phyloP scores from a whole-genome alignment of 2,797 vertebrate genomes.

The Lophotriccus pileatus region DNA sequence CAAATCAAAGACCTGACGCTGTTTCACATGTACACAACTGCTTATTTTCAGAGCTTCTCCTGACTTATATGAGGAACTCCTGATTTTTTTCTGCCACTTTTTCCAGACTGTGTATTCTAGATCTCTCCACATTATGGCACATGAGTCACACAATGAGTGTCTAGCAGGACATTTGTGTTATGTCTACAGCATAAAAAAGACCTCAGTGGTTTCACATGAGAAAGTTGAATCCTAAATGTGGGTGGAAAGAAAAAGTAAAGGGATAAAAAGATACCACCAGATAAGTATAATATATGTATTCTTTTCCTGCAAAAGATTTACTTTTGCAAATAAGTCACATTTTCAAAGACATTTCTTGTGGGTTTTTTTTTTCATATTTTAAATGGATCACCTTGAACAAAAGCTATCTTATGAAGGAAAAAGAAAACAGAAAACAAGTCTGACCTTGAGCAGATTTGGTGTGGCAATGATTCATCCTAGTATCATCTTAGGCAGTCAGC shows the following conservation, averaged over 20 bases:
- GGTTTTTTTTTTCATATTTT: neutral
- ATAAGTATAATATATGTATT: neutral
- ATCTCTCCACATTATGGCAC: neutral
- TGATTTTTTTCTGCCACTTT: neutral
- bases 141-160: neutral
- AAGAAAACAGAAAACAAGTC: conserved; percentile 38
- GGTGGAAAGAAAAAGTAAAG: conserved; percentile 1
- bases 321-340: conserved; percentile 14
- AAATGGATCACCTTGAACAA: conserved; percentile 4
- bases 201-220: conserved; percentile 25
- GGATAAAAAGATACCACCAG: conserved; percentile 8
- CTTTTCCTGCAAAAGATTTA: conserved; percentile 6
- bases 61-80: neutral
- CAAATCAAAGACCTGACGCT: neutral
- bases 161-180: conserved; percentile 46
- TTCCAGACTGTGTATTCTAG: conserved; percentile 5
- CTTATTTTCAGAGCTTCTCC: neutral
- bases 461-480: conserved; percentile 67
- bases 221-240: conserved; percentile 25
- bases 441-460: conserved; percentile 39
- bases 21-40: neutral
- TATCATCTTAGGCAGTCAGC: conserved; percentile 65
- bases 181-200: conserved; percentile 34
- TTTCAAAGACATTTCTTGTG: neutral
- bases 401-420: conserved; percentile 1